Conservation (phyloP, 2,888 invertebrate species). For the Apodemia zela region DNA sequence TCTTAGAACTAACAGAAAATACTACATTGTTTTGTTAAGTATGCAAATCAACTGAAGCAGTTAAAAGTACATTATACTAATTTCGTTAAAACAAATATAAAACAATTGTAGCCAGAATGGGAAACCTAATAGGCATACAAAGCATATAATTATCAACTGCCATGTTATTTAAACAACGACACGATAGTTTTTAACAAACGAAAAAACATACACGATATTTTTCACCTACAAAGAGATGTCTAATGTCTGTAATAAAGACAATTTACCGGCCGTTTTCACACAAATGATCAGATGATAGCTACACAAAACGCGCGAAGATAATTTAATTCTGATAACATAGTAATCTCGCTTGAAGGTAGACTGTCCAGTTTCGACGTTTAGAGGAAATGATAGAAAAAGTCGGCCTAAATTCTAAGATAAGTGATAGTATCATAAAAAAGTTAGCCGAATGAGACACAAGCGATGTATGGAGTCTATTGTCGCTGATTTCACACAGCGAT, state of each 20-base stretch:
- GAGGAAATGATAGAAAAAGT: constrained; percentile 50
- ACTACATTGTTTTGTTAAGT: not conserved
- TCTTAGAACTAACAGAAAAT: not conserved
- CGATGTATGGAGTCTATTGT: constrained; percentile 72
- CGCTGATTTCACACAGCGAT: constrained; percentile 70
- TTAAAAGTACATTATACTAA: not conserved
- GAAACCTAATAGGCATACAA: not conserved
- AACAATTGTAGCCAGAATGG: not conserved
- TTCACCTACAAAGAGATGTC: constrained; percentile 28
- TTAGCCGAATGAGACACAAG: constrained; percentile 64
- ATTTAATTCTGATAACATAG: constrained; percentile 63
- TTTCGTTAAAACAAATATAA: constrained; percentile 8
- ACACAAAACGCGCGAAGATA: constrained; percentile 51
- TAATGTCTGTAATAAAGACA: constrained; percentile 31
- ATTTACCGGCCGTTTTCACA: constrained; percentile 42
- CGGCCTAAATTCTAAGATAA: constrained; percentile 62
- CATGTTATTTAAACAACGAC: not conserved
- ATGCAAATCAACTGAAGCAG: not conserved
- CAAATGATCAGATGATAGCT: constrained; percentile 58
- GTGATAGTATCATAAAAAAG: constrained; percentile 59
- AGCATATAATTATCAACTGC: constrained; percentile 3
- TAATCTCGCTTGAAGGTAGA: constrained; percentile 50
- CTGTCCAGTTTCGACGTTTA: constrained; percentile 55
- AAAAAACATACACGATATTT: constrained; percentile 3
- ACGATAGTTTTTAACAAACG: not conserved